Evolutionary conservation across 1,140 invertebrate genomes (phyloP).

Genomic region (Chironomus tepperi): DNA sequence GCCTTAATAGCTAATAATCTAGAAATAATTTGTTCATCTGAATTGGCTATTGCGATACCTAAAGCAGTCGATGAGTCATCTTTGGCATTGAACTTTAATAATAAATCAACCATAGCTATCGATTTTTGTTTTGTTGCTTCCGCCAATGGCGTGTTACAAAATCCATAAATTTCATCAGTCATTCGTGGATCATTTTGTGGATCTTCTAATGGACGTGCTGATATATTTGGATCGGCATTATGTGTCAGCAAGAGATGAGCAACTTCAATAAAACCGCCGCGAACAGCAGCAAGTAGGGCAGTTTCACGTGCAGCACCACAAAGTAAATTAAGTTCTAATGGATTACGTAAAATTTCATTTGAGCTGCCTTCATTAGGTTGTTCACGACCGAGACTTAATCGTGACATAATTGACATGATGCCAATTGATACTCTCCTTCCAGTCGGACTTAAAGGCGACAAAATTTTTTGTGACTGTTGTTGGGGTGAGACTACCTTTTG

Average conservation of each 20-base stretch:
- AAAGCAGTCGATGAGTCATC: conserved; percentile 82
- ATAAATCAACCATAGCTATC: conserved; percentile 52
- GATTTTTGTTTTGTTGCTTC: conserved; percentile 64
- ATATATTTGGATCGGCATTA: conserved; percentile 63
- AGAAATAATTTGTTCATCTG: conserved; percentile 35
- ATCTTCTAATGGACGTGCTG: conserved; percentile 43
- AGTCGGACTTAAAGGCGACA: conserved; percentile 42
- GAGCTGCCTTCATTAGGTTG: conserved; percentile 37
- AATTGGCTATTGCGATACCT: conserved; percentile 33
- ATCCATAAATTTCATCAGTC: conserved; percentile 39
- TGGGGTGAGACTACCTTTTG: background rate
- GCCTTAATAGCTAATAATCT: conserved; percentile 45
- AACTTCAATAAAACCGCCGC: conserved; percentile 65
- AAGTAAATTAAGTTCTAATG: conserved; percentile 63
- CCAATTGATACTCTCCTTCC: conserved; percentile 72
- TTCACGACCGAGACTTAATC: conserved; percentile 52
- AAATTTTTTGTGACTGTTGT: background rate
- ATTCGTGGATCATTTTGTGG: conserved; percentile 39
- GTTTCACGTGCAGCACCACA: conserved; percentile 58
- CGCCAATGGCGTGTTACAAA: conserved; percentile 50
- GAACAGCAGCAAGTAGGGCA: conserved; percentile 67
- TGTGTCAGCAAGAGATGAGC: conserved; percentile 60
- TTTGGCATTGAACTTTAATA: conserved; percentile 77
- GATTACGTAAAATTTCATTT: conserved; percentile 50
- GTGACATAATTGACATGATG: conserved; percentile 79